These are phyloP conservation scores for Bubo bubo DNA, from an alignment of 2,113 vertebrate species.

Conservation along the genomic window DNA sequence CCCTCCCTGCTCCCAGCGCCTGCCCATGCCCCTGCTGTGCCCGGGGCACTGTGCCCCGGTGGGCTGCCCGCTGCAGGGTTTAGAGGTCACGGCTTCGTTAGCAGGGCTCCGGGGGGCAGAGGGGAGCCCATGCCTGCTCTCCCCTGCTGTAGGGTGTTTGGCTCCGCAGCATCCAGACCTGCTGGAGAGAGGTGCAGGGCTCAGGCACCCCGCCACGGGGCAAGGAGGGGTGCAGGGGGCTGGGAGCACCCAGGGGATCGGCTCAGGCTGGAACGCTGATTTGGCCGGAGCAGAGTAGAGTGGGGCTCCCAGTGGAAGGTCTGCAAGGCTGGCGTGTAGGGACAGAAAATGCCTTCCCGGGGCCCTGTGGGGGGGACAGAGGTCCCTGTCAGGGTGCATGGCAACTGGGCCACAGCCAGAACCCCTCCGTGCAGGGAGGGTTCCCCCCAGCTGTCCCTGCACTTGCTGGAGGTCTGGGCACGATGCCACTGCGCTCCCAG, in stretches of 20 bases:
- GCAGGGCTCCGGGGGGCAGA: background rate
- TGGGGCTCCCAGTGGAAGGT: accelerated
- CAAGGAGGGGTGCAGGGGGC: background rate
- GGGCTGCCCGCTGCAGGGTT: background rate
- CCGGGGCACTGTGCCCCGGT: accelerated
- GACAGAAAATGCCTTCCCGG: accelerated
- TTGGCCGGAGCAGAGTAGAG: background rate
- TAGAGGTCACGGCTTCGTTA: accelerated
- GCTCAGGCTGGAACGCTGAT: background rate
- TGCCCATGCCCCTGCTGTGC: background rate
- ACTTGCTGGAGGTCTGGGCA: background rate
- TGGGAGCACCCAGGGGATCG: background rate
- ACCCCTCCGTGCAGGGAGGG: background rate
- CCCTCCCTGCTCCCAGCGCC: background rate
- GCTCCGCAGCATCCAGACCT: background rate
- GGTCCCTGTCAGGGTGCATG: background rate
- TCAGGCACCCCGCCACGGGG: accelerated
- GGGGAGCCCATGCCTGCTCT: background rate
- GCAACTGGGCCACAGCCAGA: background rate
- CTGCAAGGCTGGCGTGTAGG: background rate
- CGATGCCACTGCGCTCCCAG: accelerated
- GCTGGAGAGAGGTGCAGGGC: background rate
- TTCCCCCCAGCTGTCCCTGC: background rate
- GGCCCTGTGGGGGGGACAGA: background rate
- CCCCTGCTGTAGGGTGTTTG: no score